Conservation (phyloP, 2,113 vertebrate genomes). For the Halichoerus grypus region DNA sequence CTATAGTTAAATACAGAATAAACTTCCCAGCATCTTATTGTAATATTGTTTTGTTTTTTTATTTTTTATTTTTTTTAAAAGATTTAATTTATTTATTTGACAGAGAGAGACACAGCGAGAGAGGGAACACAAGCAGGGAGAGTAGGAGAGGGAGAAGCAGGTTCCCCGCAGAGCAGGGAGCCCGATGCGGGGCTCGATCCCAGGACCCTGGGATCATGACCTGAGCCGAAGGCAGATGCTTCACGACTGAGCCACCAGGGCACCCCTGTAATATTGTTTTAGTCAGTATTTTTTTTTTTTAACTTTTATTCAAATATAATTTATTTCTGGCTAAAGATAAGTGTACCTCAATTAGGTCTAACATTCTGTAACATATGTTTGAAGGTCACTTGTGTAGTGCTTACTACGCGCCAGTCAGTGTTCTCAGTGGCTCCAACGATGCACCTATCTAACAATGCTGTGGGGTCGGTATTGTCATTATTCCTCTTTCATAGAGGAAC, state of each 20-base stretch:
- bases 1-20: background rate
- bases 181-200: too few relatives aligned
- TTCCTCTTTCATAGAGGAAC: background rate
- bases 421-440: background rate
- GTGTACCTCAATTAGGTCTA: background rate
- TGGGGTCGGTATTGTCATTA: background rate
- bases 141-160: too few relatives aligned
- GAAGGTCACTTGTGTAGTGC: background rate
- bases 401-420: background rate
- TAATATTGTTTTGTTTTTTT: background rate
- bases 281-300: background rate
- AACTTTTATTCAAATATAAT: background rate
- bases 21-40: background rate
- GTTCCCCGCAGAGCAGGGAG: too few relatives aligned
- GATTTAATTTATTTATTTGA: background rate
- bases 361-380: background rate
- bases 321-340: background rate
- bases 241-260: too few relatives aligned
- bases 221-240: too few relatives aligned
- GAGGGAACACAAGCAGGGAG: too few relatives aligned
- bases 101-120: too few relatives aligned
- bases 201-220: too few relatives aligned
- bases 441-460: background rate
- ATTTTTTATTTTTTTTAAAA: background rate
- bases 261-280: background rate